Conservation (phyloP, 2,113 vertebrate species). For the Xiphophorus couchianus region DNA sequence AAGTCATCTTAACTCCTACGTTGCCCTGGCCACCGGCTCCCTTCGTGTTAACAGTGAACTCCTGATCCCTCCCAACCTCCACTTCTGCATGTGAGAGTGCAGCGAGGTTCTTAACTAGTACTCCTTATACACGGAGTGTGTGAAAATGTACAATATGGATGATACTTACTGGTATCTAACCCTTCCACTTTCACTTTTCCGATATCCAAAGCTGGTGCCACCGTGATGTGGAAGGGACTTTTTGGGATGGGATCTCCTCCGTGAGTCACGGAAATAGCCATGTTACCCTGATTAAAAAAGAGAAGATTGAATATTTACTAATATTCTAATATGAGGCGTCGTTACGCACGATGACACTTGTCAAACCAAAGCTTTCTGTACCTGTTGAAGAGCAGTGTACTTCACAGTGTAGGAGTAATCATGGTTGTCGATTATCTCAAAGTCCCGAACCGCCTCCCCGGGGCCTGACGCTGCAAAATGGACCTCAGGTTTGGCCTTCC, state of each 20-base stretch:
- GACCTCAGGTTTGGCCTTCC: constrained; percentile 91
- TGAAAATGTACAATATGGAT: not conserved
- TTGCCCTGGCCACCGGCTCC: constrained; percentile 90
- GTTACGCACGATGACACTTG: constrained; percentile 14
- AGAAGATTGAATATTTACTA: constrained; percentile 2
- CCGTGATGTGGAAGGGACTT: constrained; percentile 87
- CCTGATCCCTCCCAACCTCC: constrained; percentile 90
- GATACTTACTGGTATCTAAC: constrained; percentile 87
- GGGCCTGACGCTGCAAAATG: constrained; percentile 82
- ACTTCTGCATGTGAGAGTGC: constrained; percentile 81
- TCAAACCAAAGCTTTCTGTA: constrained; percentile 49
- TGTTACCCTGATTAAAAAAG: constrained; percentile 81
- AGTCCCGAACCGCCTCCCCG: constrained; percentile 88
- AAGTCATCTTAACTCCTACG: constrained; percentile 89
- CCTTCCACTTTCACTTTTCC: constrained; percentile 91
- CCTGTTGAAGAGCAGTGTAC: constrained; percentile 92
- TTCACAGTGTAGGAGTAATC: constrained; percentile 96
- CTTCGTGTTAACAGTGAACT: constrained; percentile 86
- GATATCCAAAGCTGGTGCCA: constrained; percentile 85
- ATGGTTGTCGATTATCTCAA: constrained; percentile 95
- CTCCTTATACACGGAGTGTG: constrained; percentile 11
- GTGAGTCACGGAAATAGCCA: constrained; percentile 86
- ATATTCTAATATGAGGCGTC: not conserved
- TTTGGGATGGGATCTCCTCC: constrained; percentile 90
- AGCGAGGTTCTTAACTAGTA: not conserved